phyloP scores from a whole-genome alignment of 2,797 vertebrate genomes.

The Manis crassicaudata region DNA sequence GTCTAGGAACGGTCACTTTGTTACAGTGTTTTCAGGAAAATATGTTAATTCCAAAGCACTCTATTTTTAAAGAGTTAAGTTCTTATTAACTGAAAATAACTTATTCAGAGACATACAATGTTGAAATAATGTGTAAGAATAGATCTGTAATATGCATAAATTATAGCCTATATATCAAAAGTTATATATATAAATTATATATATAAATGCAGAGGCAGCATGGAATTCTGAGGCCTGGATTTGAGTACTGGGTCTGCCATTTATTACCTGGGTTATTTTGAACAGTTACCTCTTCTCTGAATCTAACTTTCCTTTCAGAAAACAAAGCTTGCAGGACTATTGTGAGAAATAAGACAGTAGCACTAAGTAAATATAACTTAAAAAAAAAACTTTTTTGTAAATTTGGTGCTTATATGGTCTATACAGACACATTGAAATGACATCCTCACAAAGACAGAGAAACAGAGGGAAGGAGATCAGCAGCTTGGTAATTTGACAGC shows the following conservation, averaged over 20 bases:
- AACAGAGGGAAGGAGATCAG: background rate
- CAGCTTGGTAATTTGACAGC: background rate
- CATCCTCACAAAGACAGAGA: background rate
- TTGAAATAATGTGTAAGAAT: background rate
- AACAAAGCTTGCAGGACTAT: background rate
- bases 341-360: background rate
- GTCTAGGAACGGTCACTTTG: background rate
- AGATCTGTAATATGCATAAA: background rate
- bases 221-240: background rate
- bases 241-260: background rate
- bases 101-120: conserved; percentile 11
- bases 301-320: background rate
- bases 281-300: background rate
- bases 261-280: background rate
- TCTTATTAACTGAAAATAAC: background rate
- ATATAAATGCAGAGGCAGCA: background rate
- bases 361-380: background rate
- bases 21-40: background rate
- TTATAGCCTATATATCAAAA: background rate
- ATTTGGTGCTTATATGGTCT: background rate
- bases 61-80: background rate
- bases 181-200: background rate
- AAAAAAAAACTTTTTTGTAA: background rate
- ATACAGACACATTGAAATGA: background rate
- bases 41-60: background rate